Evolutionary conservation across 2,797 vertebrate genomes (phyloP).

Genomic region (Leontocebus nigricollis): DNA sequence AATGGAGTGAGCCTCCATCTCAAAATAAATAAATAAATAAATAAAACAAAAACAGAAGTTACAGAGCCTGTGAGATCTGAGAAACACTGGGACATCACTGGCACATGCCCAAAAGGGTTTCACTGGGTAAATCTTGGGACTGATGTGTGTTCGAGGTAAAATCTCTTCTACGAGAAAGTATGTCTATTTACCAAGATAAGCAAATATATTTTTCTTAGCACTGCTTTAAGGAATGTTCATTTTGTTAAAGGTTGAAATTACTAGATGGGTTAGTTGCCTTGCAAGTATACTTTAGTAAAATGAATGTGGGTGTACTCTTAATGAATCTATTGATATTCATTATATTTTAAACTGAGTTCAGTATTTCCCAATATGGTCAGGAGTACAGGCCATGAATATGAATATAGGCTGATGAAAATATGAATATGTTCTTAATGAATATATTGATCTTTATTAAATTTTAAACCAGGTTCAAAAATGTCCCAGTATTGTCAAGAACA

Average conservation of each 20-base stretch:
- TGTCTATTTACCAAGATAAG: background rate
- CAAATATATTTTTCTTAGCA: background rate
- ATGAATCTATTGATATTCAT: constrained; percentile 65
- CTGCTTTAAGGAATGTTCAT: constrained; percentile 28
- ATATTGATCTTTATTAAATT: constrained; percentile 79
- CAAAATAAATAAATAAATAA: background rate
- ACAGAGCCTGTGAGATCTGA: background rate
- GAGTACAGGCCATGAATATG: constrained; percentile 67
- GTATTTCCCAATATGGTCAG: constrained; percentile 60
- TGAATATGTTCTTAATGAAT: constrained; percentile 68
- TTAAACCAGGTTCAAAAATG: constrained; percentile 72
- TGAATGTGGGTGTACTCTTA: constrained; percentile 58
- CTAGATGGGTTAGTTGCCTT: constrained; percentile 31
- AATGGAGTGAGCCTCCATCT: background rate
- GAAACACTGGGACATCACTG: background rate
- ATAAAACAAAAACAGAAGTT: background rate
- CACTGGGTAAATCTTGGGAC: background rate
- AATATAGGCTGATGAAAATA: constrained; percentile 73
- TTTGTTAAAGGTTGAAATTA: constrained; percentile 48
- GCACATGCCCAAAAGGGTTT: background rate
- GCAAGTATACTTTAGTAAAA: constrained; percentile 16
- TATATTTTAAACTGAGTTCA: constrained; percentile 68
- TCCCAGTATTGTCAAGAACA: constrained; percentile 73
- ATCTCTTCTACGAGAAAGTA: background rate
- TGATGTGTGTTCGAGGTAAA: background rate